Base-by-base conservation (phyloP, 1,140 invertebrate genomes). In the Lerema accius region DNA sequence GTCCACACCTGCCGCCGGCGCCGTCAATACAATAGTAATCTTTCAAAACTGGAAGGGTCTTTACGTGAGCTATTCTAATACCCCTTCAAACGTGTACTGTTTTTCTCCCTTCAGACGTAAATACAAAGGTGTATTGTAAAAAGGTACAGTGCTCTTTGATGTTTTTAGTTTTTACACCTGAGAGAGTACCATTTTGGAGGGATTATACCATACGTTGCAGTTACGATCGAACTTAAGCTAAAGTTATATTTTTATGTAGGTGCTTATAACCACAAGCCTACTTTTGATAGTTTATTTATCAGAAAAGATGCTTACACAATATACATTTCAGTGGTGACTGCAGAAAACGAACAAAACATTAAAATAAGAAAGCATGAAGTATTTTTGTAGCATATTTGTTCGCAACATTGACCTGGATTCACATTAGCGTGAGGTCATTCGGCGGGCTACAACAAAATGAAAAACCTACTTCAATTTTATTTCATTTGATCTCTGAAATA, bases 351-450 rank as follows among this genome's bases (percentile, higher is more conserved):
- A 49, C 46, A 28, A 15, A 49, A 49, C 46, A 51, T 37, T 17
- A 51, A 39, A 51, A 17, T 37, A 19, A 14, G 5, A 32, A 39
- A 51, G 39, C 15, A 9, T 11, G 9, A 48, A 15, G 16, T 42
- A 42, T 42, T 9, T 16, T 46, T 16, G 15, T 9, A 46, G 9
- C 43, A n/a, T 39, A 11, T 51, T 23, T 43, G 13, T 32, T 50
- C 37, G 17, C 15, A 40, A 14, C 50, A 53, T 53, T 53, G 50
- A 53, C 50, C 50, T 26, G 50, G 37, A 40, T 53, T 53, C 14
- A 53, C 40, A 35, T 53, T 37, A 40, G 50, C 13, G 50, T 37
- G 11, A 53, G 50, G 50, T 40, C 50, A 26, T 53, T 23, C 50
- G 13, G 50, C 40, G 37, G 9, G 6, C 17, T 46, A 17, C 17